Percentiles rank a stretch among this genome's conserved stretches.
Conservation (phyloP, 2,888 invertebrate genomes). For the Sesia apiformis region DNA sequence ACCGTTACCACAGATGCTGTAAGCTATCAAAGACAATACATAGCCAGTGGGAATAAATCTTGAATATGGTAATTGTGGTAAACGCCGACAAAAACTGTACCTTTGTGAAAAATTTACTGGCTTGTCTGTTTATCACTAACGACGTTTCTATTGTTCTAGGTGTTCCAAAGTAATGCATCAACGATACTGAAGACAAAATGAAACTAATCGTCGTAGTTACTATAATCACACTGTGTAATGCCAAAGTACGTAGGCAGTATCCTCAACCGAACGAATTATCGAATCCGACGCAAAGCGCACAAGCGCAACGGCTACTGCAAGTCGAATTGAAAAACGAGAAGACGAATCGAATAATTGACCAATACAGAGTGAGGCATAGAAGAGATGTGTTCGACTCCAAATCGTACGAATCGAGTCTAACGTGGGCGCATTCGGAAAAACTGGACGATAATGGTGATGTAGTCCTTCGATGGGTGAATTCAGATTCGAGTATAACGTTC, state of each 20-base stretch:
- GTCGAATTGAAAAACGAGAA: slow-evolving; percentile 46
- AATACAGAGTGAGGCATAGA: slow-evolving; percentile 47
- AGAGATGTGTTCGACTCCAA: slow-evolving; percentile 61
- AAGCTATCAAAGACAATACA: no score
- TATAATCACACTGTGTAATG: slow-evolving; percentile 55
- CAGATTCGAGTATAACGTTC: slow-evolving; percentile 86
- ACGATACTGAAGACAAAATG: slow-evolving; percentile 36
- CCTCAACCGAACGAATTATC: slow-evolving; percentile 42
- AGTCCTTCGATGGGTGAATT: slow-evolving; percentile 81
- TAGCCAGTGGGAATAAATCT: no score
- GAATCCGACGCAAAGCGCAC: slow-evolving; percentile 40
- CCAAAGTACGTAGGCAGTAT: slow-evolving; percentile 48
- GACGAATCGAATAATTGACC: slow-evolving; percentile 52
- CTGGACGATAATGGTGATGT: slow-evolving; percentile 71
- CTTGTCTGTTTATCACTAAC: not conserved
- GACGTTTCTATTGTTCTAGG: slow-evolving; percentile 45
- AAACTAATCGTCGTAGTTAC: slow-evolving; percentile 47
- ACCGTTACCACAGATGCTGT: no score
- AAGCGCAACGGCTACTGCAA: slow-evolving; percentile 38
- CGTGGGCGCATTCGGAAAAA: slow-evolving; percentile 76
- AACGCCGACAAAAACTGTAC: no score
- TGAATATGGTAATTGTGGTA: no score
- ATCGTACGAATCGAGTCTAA: slow-evolving; percentile 55
- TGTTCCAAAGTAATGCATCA: slow-evolving; percentile 45
- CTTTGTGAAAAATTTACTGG: no score